phyloP scores from a whole-genome alignment of 2,113 vertebrate genomes.

The Trogon surrucura region DNA sequence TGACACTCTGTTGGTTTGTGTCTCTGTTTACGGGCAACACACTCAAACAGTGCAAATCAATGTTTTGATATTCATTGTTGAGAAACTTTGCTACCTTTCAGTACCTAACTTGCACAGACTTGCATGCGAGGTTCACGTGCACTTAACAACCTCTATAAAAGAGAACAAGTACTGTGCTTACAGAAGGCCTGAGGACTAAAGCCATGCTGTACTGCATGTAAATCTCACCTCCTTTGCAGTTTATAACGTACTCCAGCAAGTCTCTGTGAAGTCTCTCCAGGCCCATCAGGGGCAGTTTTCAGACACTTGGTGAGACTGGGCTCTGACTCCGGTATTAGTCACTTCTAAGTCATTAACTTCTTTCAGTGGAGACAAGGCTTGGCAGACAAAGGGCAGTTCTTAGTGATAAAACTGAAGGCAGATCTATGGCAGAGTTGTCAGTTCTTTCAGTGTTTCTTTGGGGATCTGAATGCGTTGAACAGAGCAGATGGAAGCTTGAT shows the following conservation, averaged over 20 bases:
- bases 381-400: not conserved
- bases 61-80: not conserved
- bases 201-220: not conserved
- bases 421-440: not conserved
- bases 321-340: not conserved
- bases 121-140: not conserved
- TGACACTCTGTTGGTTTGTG: too few relatives aligned
- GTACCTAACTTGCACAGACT: not conserved
- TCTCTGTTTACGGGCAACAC: too few relatives aligned
- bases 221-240: not conserved
- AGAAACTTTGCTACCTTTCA: not conserved
- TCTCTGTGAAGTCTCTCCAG: accelerated
- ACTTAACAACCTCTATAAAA: not conserved
- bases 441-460: not conserved
- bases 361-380: not conserved
- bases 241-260: not conserved
- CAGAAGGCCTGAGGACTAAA: not conserved
- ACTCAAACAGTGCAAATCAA: not conserved
- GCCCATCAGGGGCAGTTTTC: not conserved
- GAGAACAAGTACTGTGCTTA: not conserved
- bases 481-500: not conserved
- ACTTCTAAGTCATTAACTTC: not conserved
- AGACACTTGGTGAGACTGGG: not conserved
- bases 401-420: not conserved
- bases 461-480: not conserved